Conservation (phyloP, 2,888 invertebrate species). For the Aporophyla nigra region DNA sequence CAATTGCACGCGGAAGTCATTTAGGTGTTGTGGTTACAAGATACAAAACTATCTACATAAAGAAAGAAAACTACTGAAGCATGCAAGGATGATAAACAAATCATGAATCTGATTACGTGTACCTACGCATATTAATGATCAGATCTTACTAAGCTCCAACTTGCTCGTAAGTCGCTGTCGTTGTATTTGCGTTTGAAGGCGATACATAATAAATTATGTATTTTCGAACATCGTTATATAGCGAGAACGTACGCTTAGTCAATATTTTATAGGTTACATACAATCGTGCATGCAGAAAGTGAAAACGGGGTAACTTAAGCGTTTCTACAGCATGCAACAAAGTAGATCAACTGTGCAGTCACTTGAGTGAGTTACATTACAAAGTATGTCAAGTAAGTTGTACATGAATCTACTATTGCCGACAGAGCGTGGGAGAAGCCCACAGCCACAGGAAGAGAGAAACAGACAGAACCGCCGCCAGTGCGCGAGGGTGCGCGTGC, state of each 20-base stretch:
- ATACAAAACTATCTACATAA: constrained; percentile 64
- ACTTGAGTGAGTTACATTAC: constrained; percentile 52
- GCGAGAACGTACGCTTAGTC: constrained; percentile 21
- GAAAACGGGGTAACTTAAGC: constrained; percentile 66
- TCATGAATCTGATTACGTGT: constrained; percentile 47
- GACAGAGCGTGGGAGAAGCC: constrained; percentile 87
- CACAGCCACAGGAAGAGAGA: constrained; percentile 91
- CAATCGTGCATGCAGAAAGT: constrained; percentile 68
- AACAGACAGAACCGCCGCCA: constrained; percentile 91
- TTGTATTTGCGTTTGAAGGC: constrained; percentile 9
- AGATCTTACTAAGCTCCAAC: constrained; percentile 17
- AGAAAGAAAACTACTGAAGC: constrained; percentile 64
- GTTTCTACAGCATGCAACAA: constrained; percentile 66
- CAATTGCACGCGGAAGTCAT: constrained; percentile 58
- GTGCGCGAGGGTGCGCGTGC: constrained; percentile 88
- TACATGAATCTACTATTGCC: constrained; percentile 82
- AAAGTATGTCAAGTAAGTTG: constrained; percentile 66
- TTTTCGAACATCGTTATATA: constrained; percentile 7
- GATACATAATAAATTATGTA: constrained; percentile 23
- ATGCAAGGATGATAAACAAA: constrained; percentile 70
- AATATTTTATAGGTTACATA: constrained; percentile 23
- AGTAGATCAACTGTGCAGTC: constrained; percentile 65
- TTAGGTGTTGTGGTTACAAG: constrained; percentile 68
- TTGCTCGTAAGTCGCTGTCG: constrained; percentile 1
- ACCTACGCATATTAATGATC: constrained; percentile 28